Evolutionary conservation across 92 coral and sea anemone genomes (phyloP), one percentile per base, ranked within the genome.

Genomic region (Isaurus tuberculatus): DNA sequence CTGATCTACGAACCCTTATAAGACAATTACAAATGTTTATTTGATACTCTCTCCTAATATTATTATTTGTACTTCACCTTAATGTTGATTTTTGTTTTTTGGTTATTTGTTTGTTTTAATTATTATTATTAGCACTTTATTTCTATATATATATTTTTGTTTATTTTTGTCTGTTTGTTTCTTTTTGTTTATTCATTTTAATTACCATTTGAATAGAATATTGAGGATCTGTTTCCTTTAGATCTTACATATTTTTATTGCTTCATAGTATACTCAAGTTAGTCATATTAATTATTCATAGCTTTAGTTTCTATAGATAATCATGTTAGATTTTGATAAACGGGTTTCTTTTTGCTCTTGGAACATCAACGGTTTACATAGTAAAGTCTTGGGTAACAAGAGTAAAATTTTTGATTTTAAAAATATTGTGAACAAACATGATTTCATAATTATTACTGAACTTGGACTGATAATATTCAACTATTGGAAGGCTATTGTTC

Each of bases 391-490:
- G 25, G 91, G 85, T 33, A 44, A 88, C 69, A 88, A 88, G 63
- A 75, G 46, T 48, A 63, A 75, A 49, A 65, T 55, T 44, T 4
- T 27, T 75, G 88, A 83, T 74, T 88, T 88, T 78, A 42, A 36
- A 34, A 33, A 79, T 29, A 67, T 58, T 40, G 42, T 84, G 15
- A 69, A 51, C 34, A 88, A 83, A 60, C 79, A 77, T 66, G 88
- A 88, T 79, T 83, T 88, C 44, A 57, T 88, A 31, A 68, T 88
- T 22, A 85, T 88, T 29, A 84, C 82, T 10, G 89, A 84, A 84
- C 89, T 34, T 88, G 89, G 89, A 32, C 86, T 70, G 36, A 44
- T 73, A 65, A 2, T 37, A 83, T 71, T 60, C 46, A 70, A 27
- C 31, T 42, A 72, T 51, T 87, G 66, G 72, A 80, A 70, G 83